Base-by-base conservation (phyloP, 2,888 invertebrate species). In the Drosophila tanythrix region DNA sequence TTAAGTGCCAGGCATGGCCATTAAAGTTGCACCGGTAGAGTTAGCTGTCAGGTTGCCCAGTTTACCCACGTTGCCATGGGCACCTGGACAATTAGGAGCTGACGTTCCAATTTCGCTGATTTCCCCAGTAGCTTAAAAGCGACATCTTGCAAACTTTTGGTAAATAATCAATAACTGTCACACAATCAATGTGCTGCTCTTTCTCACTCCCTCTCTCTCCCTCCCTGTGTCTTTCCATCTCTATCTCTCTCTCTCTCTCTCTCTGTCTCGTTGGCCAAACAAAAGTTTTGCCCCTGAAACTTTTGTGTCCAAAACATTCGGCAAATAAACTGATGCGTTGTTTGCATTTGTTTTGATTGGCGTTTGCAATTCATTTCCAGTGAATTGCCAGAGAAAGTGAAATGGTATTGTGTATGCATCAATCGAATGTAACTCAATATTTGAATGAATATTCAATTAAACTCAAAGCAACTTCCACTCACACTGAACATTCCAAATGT, bases 81-180 rank as follows among this genome's bases (percentile, higher is more conserved):
- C 58, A 75, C 61, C 80, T 72, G 68, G 31, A 62, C 88, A 84
- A 84, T 84, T 84, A 84, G 74, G 51, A 57, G 59, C 67, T 68
- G 70, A 67, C 63, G 73, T 53, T 56, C 70, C 88, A 76, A 87
- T 87, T 87, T 84, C 60, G 57, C 36, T 84, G 84, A 84, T 84
- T 84, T 84, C 84, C 84, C 83, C 69, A 69, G 80, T 59, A 76
- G 68, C 73, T 60, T 29, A 51, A 33, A 40, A 21, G 38, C 50
- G 46, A 61, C 58, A 61, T 50, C 46, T 58, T 29, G 43, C 67
- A 53, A 59, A 50, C 69, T 73, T 74, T 53, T 65, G 31, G 74
- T 73, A 79, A 84, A 84, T 87, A 84, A 84, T 84, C 85, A 84
- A 84, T 87, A 84, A 73, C 84, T 87, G 84, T 87, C 83, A 87